Percentiles rank a stretch among this genome's conserved stretches.
phyloP scores from a whole-genome alignment of 2,797 vertebrate species.

The Myripristis jacobus region DNA sequence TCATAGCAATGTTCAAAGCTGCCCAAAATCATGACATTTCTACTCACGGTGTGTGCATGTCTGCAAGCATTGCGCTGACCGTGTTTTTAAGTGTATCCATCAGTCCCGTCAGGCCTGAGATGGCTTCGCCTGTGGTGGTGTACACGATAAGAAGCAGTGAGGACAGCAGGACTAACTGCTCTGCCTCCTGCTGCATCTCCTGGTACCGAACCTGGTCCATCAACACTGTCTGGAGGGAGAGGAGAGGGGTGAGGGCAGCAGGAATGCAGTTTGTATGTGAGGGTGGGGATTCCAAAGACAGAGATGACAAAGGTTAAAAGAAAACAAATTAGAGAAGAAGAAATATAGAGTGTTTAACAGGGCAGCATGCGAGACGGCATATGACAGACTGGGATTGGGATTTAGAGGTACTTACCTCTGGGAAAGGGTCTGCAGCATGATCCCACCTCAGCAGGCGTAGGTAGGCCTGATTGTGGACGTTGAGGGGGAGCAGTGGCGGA shows the following conservation, averaged over 20 bases:
- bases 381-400: not conserved
- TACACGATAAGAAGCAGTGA: slow-evolving; percentile 90
- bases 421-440: slow-evolving; percentile 87
- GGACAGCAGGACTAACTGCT: slow-evolving; percentile 85
- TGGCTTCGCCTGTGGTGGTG: slow-evolving; percentile 85
- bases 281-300: not conserved
- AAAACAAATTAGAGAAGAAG: not conserved
- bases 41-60: slow-evolving; percentile 89
- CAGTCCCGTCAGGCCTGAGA: slow-evolving; percentile 87
- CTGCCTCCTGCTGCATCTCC: slow-evolving; percentile 90
- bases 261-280: not conserved
- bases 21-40: not conserved
- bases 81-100: slow-evolving; percentile 89
- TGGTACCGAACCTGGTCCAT: slow-evolving; percentile 95
- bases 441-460: slow-evolving; percentile 94
- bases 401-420: slow-evolving; percentile 85
- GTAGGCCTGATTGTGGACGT: slow-evolving; percentile 90
- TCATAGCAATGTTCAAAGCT: too few species aligned
- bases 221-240: slow-evolving; percentile 85
- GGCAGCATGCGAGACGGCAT: not conserved
- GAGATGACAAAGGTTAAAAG: not conserved
- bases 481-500: slow-evolving; percentile 61
- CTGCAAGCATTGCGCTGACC: slow-evolving; percentile 86
- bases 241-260: not conserved
- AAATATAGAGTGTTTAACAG: not conserved